Evolutionary conservation across 2,797 vertebrate species (phyloP).

Genomic region (Hydrocynus forskahlii): DNA sequence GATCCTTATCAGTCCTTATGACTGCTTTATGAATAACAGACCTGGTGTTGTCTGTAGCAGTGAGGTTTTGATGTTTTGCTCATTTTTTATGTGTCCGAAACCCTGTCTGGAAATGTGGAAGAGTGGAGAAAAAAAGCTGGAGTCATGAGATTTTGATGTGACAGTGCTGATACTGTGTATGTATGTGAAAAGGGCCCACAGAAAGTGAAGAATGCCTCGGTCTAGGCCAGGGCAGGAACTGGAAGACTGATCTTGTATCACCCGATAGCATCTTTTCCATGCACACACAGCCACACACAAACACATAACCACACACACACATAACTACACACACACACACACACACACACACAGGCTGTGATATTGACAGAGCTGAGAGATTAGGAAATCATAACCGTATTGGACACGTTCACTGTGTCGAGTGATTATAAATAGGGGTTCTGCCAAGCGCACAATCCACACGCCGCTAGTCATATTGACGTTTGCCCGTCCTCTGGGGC

Average conservation of each 20-base stretch:
- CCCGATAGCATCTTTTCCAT: slow-evolving; percentile 27
- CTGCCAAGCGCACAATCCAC: slow-evolving; percentile 72
- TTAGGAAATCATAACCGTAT: slow-evolving; percentile 74
- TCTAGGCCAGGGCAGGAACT: slow-evolving; percentile 27
- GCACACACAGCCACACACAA: not conserved
- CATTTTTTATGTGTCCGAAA: too few relatives aligned
- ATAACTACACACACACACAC: slow-evolving; percentile 1
- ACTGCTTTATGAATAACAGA: too few relatives aligned
- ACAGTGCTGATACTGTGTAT: not conserved
- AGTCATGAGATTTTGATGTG: not conserved
- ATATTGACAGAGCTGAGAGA: slow-evolving; percentile 74
- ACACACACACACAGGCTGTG: slow-evolving; percentile 27
- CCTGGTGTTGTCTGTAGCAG: not conserved
- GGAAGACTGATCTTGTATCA: slow-evolving; percentile 20
- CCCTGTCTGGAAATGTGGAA: not conserved
- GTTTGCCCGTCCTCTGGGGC: slow-evolving; percentile 66
- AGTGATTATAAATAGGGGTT: slow-evolving; percentile 76
- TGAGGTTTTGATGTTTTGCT: not conserved
- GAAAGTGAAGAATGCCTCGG: not conserved
- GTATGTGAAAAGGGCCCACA: not conserved
- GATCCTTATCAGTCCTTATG: too few relatives aligned
- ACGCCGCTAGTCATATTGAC: slow-evolving; percentile 68
- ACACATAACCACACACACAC: not conserved
- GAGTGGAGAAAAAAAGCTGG: not conserved
- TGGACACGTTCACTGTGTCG: slow-evolving; percentile 73